Base-by-base conservation (phyloP, 2,113 vertebrate genomes). In the Mohoua ochrocephala region DNA sequence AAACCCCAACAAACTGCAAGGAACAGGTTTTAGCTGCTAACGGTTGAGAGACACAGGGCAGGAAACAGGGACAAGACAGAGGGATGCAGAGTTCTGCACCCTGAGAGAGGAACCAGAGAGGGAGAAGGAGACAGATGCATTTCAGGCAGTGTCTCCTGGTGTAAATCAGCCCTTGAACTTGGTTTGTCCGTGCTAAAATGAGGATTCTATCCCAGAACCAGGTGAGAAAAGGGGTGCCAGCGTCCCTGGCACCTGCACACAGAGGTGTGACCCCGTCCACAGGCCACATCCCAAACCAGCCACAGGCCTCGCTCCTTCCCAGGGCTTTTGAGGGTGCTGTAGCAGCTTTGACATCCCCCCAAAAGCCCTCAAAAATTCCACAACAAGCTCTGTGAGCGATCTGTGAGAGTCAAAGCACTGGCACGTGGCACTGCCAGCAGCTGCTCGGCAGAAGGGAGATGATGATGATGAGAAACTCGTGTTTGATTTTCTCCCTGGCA, bases 261-360 rank as follows among this genome's bases (percentile, higher is more conserved):
- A 41, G 50, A 39, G 27, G 14, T 6, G 26, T 18, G 35, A 67
- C 61, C 76, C 68, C 8, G 11, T 1, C 23, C 73, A 39, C 0
- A 0, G 35, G 13, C 27, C 49, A 20, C 3, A 15, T 17, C 70
- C 78, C 85, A 45, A 13, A 63, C 13, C 59, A 69, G 18, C 49
- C 92, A n/a, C 0, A 0, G 22, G 41, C 13, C 56, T 73, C 0
- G 0, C 35, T 21, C 42, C 8, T 59, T 23, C 12, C 60, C 69
- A 78, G 17, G 15, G 35, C 9, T 16, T 70, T 67, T 67, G 2
- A n/a, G 37, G 63, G 20, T 26, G 16, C 42, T 64, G 22, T 4
- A 71, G 53, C 19, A 84, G 39, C 44, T 64, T 7, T 54, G 19
- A 10, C 0, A 7, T 14, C 5, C 22, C 39, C 11, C 1, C 1